Conservation (phyloP, 2,797 vertebrate genomes). For the Cuniculus paca region DNA sequence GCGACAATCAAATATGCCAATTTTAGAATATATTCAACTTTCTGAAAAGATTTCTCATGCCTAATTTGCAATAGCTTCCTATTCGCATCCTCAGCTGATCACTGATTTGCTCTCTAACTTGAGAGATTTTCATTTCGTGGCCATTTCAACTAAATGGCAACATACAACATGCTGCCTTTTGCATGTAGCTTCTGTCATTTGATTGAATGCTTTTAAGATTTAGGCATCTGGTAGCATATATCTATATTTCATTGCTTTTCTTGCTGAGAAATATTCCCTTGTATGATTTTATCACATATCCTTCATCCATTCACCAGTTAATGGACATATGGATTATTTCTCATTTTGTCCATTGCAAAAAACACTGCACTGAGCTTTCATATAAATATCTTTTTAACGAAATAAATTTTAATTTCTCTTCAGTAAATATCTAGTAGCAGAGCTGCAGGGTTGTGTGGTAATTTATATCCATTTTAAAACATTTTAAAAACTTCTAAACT, state of each 20-base stretch:
- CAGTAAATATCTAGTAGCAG: neutral
- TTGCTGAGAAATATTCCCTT: neutral
- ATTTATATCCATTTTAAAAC: neutral
- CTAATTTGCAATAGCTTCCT: neutral
- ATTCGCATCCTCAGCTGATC: neutral
- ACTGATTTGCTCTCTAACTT: neutral
- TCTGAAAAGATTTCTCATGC: neutral
- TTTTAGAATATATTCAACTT: neutral
- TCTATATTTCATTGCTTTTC: neutral
- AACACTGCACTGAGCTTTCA: neutral
- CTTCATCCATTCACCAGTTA: neutral
- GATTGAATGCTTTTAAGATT: neutral
- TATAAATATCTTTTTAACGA: neutral
- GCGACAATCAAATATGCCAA: neutral
- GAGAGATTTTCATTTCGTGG: neutral
- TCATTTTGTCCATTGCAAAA: neutral
- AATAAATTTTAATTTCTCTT: neutral
- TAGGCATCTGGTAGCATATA: neutral
- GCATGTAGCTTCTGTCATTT: neutral
- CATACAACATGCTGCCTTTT: neutral
- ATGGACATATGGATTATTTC: neutral
- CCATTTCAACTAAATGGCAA: neutral
- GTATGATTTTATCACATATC: neutral
- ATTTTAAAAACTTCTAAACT: neutral
- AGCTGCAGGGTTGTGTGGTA: neutral